These are phyloP conservation scores for Notothenia rossii DNA, from an alignment of 2,113 vertebrate genomes.

Conservation along the genomic window DNA sequence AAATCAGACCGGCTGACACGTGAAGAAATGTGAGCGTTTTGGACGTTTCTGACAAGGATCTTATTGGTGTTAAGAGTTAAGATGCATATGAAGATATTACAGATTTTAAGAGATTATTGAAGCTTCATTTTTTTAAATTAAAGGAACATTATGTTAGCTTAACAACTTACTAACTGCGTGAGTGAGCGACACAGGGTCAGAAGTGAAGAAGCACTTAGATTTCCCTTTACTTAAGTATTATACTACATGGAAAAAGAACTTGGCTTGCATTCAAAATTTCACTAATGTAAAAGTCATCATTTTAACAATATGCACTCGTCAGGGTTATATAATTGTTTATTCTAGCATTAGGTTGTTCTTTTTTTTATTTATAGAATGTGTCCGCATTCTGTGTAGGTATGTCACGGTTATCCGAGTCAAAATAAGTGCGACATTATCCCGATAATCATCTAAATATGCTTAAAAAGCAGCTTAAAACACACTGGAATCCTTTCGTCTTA, in stretches of 20 bases:
- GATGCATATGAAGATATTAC: neutral
- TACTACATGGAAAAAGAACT: neutral
- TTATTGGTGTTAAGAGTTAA: too few species aligned
- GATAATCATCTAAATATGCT: too few species aligned
- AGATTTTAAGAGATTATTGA: neutral
- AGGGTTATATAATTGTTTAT: neutral
- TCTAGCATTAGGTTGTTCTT: neutral
- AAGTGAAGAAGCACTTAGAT: neutral
- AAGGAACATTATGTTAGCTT: neutral
- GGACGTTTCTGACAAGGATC: neutral
- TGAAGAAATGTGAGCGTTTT: neutral
- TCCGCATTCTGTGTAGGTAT: too few species aligned
- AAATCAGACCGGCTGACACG: neutral
- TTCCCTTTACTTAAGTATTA: neutral
- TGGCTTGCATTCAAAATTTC: neutral
- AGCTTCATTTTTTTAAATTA: neutral
- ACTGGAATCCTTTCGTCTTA: too few species aligned
- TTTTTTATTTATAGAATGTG: neutral
- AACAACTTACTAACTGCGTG: neutral
- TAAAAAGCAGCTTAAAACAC: too few species aligned
- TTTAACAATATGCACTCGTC: too few species aligned
- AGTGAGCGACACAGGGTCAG: neutral
- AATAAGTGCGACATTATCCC: too few species aligned
- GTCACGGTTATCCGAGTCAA: too few species aligned
- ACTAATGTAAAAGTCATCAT: neutral